phyloP scores from a whole-genome alignment of 2,797 vertebrate genomes.

The Platyrinchus mystaceus region DNA sequence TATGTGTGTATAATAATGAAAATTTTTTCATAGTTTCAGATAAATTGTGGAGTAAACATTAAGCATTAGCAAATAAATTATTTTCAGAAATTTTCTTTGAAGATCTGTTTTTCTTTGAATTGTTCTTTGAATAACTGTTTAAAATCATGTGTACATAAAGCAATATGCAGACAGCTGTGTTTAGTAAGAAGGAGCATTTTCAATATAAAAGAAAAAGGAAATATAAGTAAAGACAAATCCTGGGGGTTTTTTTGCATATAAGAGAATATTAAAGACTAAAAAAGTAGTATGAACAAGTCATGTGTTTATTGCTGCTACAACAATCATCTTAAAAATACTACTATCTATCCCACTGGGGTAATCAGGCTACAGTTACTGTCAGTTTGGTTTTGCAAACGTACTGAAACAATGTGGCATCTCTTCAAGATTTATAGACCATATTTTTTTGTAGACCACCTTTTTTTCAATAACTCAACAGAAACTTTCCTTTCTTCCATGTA shows the following conservation, averaged over 20 bases:
- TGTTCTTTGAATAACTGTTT: neutral
- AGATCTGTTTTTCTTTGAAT: neutral
- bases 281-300: neutral
- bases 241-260: neutral
- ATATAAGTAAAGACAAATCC: accelerated
- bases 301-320: neutral
- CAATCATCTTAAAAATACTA: neutral
- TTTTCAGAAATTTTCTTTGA: neutral
- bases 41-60: neutral
- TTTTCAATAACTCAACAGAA: neutral
- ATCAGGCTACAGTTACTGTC: neutral
- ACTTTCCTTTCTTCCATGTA: neutral
- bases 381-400: neutral
- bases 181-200: neutral
- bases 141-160: neutral
- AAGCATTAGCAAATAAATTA: neutral
- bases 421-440: neutral
- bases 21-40: neutral
- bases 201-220: neutral
- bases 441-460: neutral
- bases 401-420: neutral
- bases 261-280: neutral
- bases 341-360: neutral
- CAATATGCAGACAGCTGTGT: neutral
- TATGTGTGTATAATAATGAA: neutral